Conservation (phyloP, 2,113 vertebrate species). For the Brachyistius frenatus region DNA sequence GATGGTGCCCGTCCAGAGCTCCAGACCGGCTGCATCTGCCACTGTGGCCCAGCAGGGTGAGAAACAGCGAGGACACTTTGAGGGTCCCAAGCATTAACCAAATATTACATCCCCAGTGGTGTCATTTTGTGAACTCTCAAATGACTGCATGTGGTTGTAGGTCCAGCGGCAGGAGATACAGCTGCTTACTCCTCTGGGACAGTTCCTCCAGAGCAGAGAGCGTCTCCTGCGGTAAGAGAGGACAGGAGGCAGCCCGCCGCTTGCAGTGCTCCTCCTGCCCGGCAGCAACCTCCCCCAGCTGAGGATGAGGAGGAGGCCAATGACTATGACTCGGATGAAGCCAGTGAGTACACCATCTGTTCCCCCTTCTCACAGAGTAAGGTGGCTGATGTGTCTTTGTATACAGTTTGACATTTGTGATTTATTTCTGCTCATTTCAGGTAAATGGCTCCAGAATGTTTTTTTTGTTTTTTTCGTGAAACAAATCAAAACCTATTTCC, state of each 20-base stretch:
- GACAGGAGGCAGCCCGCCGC: slow-evolving; percentile 84
- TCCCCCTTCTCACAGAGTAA: slow-evolving; percentile 11
- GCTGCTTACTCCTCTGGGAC: slow-evolving; percentile 65
- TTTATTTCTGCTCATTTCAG: slow-evolving; percentile 17
- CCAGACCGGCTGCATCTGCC: slow-evolving; percentile 73
- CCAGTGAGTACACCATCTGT: slow-evolving; percentile 86
- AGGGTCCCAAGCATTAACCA: neutral
- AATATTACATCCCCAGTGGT: slow-evolving; percentile 3
- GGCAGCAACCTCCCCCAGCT: slow-evolving; percentile 81
- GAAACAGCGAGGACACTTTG: slow-evolving; percentile 18
- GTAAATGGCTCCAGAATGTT: neutral
- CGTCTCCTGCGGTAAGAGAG: slow-evolving; percentile 78
- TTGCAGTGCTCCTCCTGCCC: slow-evolving; percentile 60
- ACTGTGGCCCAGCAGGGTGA: slow-evolving; percentile 83
- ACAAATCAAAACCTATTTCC: slow-evolving; percentile 21
- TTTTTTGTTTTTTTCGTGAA: neutral
- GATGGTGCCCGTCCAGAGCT: slow-evolving; percentile 84
- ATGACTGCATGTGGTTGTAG: slow-evolving; percentile 45
- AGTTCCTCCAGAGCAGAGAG: slow-evolving; percentile 82
- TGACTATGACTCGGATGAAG: slow-evolving; percentile 97
- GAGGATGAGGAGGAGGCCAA: slow-evolving; percentile 93
- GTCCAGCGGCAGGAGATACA: slow-evolving; percentile 64
- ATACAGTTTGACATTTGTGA: slow-evolving; percentile 4
- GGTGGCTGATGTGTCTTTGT: slow-evolving; percentile 28
- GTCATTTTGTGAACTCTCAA: slow-evolving; percentile 19